Conservation (phyloP, 2,888 invertebrate species). For the Plusia festucae region DNA sequence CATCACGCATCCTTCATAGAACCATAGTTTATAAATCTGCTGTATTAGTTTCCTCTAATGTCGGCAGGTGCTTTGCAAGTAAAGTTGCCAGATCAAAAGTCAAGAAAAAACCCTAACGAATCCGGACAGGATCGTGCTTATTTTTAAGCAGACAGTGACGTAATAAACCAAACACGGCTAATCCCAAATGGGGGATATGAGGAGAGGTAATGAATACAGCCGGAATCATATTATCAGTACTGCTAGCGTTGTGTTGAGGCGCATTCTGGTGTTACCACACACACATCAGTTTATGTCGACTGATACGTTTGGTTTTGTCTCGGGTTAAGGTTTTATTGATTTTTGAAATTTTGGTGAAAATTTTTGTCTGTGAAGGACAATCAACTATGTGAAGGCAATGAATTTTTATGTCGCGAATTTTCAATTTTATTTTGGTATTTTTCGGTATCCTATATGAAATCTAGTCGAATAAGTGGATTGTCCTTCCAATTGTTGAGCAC, state of each 20-base stretch:
- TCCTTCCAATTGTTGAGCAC: background rate
- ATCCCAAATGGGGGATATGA: slow-evolving; percentile 26
- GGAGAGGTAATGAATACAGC: slow-evolving; percentile 41
- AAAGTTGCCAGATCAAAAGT: slow-evolving; percentile 51
- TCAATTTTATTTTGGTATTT: too few relatives aligned
- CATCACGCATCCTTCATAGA: background rate
- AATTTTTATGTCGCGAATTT: too few relatives aligned
- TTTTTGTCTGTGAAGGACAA: background rate
- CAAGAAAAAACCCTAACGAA: slow-evolving; percentile 45
- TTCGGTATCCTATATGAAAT: too few relatives aligned
- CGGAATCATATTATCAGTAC: slow-evolving; percentile 27
- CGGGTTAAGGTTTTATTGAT: slow-evolving; percentile 1
- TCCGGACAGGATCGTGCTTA: slow-evolving; percentile 47
- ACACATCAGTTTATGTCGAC: slow-evolving; percentile 8
- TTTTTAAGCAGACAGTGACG: slow-evolving; percentile 42
- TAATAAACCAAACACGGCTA: slow-evolving; percentile 46
- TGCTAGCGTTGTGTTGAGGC: slow-evolving; percentile 36
- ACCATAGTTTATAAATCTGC: slow-evolving; percentile 22
- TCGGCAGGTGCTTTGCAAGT: slow-evolving; percentile 51
- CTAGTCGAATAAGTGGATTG: background rate
- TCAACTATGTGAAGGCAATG: background rate
- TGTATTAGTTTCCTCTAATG: slow-evolving; percentile 39
- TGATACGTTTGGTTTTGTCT: slow-evolving; percentile 9
- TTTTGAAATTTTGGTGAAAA: slow-evolving; percentile 5
- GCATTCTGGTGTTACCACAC: slow-evolving; percentile 20